phyloP scores from a whole-genome alignment of 2,888 invertebrate genomes.

The Hecatera dysodea region DNA sequence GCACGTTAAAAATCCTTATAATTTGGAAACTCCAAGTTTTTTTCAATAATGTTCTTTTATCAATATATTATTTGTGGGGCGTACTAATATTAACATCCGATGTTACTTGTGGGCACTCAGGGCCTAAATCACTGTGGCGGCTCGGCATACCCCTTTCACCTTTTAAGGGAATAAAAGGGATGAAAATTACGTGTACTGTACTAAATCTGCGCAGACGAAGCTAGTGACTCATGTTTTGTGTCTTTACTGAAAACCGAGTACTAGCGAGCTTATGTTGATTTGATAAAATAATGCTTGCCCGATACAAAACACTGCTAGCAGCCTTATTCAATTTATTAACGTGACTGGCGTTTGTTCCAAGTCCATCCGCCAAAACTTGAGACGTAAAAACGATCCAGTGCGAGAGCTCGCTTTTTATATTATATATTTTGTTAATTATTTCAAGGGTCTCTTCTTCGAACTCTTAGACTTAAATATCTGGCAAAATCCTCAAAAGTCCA shows the following conservation, averaged over 20 bases:
- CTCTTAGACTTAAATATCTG: constrained; percentile 10
- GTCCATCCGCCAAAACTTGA: not conserved
- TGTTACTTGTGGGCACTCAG: too few species aligned
- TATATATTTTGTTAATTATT: constrained; percentile 10
- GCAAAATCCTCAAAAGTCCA: not conserved
- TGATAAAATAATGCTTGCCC: not conserved
- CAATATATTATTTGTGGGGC: too few species aligned
- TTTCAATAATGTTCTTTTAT: too few species aligned
- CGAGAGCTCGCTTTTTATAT: not conserved
- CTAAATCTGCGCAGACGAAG: not conserved
- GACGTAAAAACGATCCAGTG: not conserved
- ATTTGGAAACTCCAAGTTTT: too few species aligned
- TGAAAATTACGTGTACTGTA: not conserved
- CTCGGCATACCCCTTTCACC: too few species aligned
- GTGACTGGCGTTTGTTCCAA: not conserved
- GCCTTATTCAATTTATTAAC: not conserved
- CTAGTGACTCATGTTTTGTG: not conserved
- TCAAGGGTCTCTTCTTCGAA: not conserved
- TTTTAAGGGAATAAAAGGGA: too few species aligned
- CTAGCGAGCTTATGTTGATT: constrained; percentile 1
- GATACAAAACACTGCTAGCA: not conserved
- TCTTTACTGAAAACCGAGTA: not conserved
- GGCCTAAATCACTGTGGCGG: too few species aligned
- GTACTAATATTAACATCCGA: too few species aligned
- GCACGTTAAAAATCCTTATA: too few species aligned